phyloP scores from a whole-genome alignment of 2,797 vertebrate genomes.

The Platalea minor region DNA sequence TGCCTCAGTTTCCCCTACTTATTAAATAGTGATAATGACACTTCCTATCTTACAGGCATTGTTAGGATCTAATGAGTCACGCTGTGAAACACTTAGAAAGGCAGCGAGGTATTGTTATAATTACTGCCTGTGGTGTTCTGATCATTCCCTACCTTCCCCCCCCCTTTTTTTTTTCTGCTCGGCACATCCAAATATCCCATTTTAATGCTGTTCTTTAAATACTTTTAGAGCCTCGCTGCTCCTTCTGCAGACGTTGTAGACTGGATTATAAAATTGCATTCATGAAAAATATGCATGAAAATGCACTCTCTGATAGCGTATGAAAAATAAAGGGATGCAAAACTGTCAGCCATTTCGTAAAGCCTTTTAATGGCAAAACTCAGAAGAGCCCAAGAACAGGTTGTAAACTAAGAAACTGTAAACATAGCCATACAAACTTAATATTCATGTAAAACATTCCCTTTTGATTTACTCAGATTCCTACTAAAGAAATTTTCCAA shows the following conservation, averaged over 20 bases:
- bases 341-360: not conserved
- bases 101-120: slow-evolving; percentile 15
- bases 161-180: not conserved
- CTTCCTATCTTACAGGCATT: slow-evolving; percentile 31
- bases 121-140: not conserved
- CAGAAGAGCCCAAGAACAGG: not conserved
- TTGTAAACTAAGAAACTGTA: not conserved
- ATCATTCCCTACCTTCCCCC: not conserved
- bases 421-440: not conserved
- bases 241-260: not conserved
- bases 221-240: not conserved
- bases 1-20: slow-evolving; percentile 37
- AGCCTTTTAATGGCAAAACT: not conserved
- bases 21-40: not conserved
- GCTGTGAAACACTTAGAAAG: not conserved
- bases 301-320: not conserved
- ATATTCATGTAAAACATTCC: slow-evolving; percentile 45
- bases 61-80: slow-evolving; percentile 31
- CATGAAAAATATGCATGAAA: not conserved
- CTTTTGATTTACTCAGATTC: slow-evolving; percentile 75
- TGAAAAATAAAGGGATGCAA: not conserved
- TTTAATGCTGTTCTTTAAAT: not conserved
- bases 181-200: not conserved
- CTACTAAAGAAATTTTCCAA: slow-evolving; percentile 65
- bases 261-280: not conserved